Percentiles rank a stretch among this genome's conserved stretches.
Evolutionary conservation across 2,888 invertebrate genomes (phyloP).

Genomic region (Tinea trinotella): DNA sequence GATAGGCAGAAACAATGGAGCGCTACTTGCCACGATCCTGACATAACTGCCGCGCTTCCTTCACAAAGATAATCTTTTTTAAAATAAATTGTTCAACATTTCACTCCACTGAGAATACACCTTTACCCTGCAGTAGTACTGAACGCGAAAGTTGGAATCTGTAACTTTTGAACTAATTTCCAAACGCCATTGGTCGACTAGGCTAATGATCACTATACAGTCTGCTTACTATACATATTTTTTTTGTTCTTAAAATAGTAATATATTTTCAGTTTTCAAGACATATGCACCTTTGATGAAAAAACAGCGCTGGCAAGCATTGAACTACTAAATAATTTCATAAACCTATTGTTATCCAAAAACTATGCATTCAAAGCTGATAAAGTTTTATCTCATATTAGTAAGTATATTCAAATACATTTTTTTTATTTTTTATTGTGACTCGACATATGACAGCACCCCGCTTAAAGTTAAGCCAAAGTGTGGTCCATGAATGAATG

Average conservation of each 20-base stretch:
- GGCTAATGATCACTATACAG: no score
- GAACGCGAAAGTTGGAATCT: no score
- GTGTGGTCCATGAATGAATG: not conserved
- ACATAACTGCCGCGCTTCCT: no score
- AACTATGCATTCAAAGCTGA: slow-evolving; percentile 41
- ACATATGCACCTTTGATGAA: slow-evolving; percentile 71
- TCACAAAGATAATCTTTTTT: no score
- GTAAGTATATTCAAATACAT: slow-evolving; percentile 30
- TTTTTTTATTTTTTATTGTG: no score
- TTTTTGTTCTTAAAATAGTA: slow-evolving; percentile 24
- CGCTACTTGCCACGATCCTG: no score
- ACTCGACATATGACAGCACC: not conserved
- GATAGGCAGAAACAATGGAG: no score
- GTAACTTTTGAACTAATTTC: no score
- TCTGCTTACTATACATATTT: not conserved
- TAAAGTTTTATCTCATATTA: slow-evolving; percentile 37
- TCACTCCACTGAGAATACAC: not conserved
- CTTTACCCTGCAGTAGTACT: no score
- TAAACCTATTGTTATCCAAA: slow-evolving; percentile 37
- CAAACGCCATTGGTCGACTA: no score
- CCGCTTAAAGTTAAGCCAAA: not conserved
- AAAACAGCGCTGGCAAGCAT: slow-evolving; percentile 65
- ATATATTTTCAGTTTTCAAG: slow-evolving; percentile 53
- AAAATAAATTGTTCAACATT: not conserved
- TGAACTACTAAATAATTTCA: slow-evolving; percentile 71